Evolutionary conservation across 2,113 vertebrate species (phyloP).

Genomic region (Calidris pugnax): DNA sequence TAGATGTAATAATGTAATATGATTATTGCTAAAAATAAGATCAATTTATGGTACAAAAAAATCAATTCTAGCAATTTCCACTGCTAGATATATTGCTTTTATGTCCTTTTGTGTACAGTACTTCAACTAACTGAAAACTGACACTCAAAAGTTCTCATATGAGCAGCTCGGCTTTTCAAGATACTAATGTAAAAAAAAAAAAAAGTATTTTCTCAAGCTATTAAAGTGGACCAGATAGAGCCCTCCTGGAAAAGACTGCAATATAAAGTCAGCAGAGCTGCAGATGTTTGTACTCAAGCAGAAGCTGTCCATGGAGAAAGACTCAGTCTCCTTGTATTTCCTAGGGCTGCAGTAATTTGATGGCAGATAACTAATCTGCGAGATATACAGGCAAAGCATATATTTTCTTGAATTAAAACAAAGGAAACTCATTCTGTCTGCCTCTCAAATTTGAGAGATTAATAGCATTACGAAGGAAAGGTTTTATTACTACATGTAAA

Average conservation of each 20-base stretch:
- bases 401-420: constrained; percentile 13
- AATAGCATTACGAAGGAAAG: not conserved
- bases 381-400: not conserved
- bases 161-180: not conserved
- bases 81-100: constrained; percentile 37
- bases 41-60: constrained; percentile 42
- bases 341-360: not conserved
- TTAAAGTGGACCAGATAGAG: not conserved
- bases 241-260: not conserved
- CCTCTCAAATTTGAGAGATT: constrained; percentile 1
- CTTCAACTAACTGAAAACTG: constrained; percentile 28
- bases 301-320: not conserved
- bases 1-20: constrained; percentile 15
- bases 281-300: not conserved
- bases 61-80: constrained; percentile 39
- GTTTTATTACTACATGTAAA: constrained; percentile 27
- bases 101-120: not conserved
- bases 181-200: not conserved
- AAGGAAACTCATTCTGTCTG: not conserved
- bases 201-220: not conserved
- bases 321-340: fast-evolving
- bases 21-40: constrained; percentile 51
- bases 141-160: constrained; percentile 2
- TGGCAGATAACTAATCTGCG: not conserved
- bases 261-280: not conserved